Evolutionary conservation across 1,140 invertebrate genomes (phyloP).

Genomic region (Cherax quadricarinatus): DNA sequence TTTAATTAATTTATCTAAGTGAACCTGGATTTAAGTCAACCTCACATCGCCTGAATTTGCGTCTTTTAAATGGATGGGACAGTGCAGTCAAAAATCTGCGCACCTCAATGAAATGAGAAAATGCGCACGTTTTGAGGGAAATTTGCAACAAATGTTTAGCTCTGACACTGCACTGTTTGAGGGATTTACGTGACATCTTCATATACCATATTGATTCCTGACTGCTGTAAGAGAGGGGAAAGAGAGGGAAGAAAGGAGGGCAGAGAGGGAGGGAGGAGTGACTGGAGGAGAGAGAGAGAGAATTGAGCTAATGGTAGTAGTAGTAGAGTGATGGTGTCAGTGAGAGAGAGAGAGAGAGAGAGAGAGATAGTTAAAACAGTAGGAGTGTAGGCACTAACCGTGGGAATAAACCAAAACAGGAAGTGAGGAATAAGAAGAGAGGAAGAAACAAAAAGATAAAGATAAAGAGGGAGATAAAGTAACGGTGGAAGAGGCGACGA

Average conservation of each 20-base stretch:
- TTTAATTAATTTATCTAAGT: no score
- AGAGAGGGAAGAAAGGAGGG: not conserved
- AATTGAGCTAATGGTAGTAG: not conserved
- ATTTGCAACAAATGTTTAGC: not conserved
- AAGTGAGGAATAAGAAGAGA: no score
- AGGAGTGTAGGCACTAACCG: no score
- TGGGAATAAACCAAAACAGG: no score
- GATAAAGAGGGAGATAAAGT: no score
- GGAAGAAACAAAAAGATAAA: no score
- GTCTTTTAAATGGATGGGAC: no score
- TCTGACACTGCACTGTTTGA: not conserved
- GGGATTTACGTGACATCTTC: not conserved
- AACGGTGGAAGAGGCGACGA: no score
- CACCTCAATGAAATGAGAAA: not conserved
- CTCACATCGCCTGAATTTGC: no score
- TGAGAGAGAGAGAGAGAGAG: constrained; percentile 21
- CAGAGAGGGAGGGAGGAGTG: not conserved
- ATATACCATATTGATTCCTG: constrained; percentile 19
- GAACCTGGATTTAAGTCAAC: no score
- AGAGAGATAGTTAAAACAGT: not conserved
- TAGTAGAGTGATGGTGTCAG: not conserved
- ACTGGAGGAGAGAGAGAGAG: constrained; percentile 17
- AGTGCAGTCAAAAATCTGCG: not conserved
- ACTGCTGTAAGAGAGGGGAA: constrained; percentile 11
- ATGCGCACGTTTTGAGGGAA: not conserved